Evolutionary conservation across 2,888 invertebrate species (phyloP), one percentile per base, ranked within the genome.

Genomic region (Drosophila setosimentum): DNA sequence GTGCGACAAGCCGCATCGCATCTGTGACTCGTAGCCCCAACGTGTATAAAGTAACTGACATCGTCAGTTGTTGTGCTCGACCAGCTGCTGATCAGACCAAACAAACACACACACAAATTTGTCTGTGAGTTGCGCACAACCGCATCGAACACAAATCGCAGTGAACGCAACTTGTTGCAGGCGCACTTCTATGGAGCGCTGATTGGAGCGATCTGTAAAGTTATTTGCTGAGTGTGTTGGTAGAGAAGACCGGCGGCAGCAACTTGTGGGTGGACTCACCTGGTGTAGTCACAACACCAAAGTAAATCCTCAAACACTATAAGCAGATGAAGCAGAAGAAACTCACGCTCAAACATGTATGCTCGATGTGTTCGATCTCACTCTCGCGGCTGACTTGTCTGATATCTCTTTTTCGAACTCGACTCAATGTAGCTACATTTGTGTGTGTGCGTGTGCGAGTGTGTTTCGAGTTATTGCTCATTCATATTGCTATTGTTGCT

Each of bases 31-130:
- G 87, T 21, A 84, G 87, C 75, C 53, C 73, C 84, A 82, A 84
- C 87, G 89, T 73, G 57, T 73, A 65, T 68, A 79, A 73, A 87
- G 72, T 87, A 85, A 82, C 84, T 87, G 76, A 82, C 82, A 54
- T 78, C 76, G 76, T 63, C 64, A 63, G 72, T 67, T 71, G 55
- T 76, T 69, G 80, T 58, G 67, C 32, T 58, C 63, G 50, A 33
- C 71, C 84, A 78, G 82, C 87, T 68, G 82, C 73, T 73, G 65
- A 78, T 82, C 79, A 58, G 5, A 32, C 68, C 82, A 58, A 4
- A 29, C 65, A 60, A 57, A 54, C 49, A 53, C 21, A 53, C 29
- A 68, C 24, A 27, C 16, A 35, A 51, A 67, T 27, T 40, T 35
- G 62, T 61, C 29, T 48, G 21, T 33, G 53, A 27, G n/a, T 21